These are phyloP conservation scores for Stylophora pistillata DNA, from an alignment of 64 coral and sea anemone species.

Conservation along the genomic window DNA sequence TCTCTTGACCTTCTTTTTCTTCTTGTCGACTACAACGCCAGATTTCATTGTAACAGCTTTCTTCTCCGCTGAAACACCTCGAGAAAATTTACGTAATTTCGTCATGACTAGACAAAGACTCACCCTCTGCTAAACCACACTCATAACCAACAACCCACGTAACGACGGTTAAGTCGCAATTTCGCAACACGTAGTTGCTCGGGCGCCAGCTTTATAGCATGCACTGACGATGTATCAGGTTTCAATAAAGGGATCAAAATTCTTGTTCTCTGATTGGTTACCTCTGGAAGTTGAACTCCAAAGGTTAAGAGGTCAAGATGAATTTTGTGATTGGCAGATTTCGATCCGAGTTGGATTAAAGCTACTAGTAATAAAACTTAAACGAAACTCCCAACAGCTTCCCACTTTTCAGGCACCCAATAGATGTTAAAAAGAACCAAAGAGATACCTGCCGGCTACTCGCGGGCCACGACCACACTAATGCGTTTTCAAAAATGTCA, in stretches of 20 bases:
- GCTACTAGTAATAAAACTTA: too few species aligned
- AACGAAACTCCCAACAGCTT: too few species aligned
- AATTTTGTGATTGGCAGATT: conserved; percentile 11
- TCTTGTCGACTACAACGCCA: background rate
- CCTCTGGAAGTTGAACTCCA: background rate
- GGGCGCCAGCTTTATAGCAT: too few species aligned
- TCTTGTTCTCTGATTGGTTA: conserved; percentile 8
- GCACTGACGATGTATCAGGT: background rate
- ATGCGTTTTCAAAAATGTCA: too few species aligned
- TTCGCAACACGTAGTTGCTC: background rate
- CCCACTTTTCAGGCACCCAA: background rate
- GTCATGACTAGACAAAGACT: background rate
- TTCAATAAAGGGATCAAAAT: background rate
- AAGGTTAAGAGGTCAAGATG: background rate
- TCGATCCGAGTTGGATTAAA: background rate
- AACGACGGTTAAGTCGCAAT: too few species aligned
- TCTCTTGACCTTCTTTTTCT: background rate
- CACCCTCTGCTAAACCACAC: background rate
- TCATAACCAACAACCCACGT: too few species aligned
- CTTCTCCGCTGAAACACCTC: background rate
- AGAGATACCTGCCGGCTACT: too few species aligned
- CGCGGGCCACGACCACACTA: too few species aligned
- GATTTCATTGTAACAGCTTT: background rate
- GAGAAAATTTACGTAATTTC: background rate
- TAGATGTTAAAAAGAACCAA: background rate